Evolutionary conservation across 2,113 vertebrate species (phyloP), one percentile per base, ranked within the genome.

Genomic region (Corythoichthys haematopterus): DNA sequence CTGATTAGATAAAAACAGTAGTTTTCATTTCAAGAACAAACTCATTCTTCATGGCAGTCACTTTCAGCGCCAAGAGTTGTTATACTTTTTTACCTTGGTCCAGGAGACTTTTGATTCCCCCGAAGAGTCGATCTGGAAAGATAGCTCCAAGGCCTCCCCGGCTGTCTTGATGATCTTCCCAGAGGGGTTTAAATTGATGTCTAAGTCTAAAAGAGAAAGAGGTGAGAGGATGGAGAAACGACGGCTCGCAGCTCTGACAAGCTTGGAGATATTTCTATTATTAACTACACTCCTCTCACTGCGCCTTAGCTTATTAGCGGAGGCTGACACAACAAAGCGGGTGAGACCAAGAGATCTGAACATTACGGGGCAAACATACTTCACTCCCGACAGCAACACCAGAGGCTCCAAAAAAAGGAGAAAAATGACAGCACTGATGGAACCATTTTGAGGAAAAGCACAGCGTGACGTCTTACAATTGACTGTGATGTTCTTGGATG

Each of bases 171-270:
- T 84, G 33, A 98, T 82, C 66, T 86, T 91, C 70, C 93, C 95
- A 0, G 90, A 91, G 60, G 92, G 93, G 78, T 73, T 93, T 66
- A 94, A 90, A 79, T 89, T 92, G 87, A 97, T 91, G 86, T 97
- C 94, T 84, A 98, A 86, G 91, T 95, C 95, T 98, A 79, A 72
- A 78, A 79, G 74, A 88, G 55, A 71, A 79, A 79, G 74, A 77
- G 46, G 87, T 59, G 83, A 76, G 47, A 78, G 35, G 50, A 65
- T 28, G 36, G 59, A 65, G 63, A 81, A 69, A 71, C 70, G 56
- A 81, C 57, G 58, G 28, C 81, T 90, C 77, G 74, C n/a, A 66
- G 55, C 48, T 55, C 37, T 77, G 77, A 81, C 75, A 74, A 70
- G 65, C 57, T 68, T 71, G 14, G 66, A 76, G 68, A 72, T 79